These are phyloP conservation scores for Plebejus argus DNA, from an alignment of 2,888 invertebrate species.

Conservation along the genomic window DNA sequence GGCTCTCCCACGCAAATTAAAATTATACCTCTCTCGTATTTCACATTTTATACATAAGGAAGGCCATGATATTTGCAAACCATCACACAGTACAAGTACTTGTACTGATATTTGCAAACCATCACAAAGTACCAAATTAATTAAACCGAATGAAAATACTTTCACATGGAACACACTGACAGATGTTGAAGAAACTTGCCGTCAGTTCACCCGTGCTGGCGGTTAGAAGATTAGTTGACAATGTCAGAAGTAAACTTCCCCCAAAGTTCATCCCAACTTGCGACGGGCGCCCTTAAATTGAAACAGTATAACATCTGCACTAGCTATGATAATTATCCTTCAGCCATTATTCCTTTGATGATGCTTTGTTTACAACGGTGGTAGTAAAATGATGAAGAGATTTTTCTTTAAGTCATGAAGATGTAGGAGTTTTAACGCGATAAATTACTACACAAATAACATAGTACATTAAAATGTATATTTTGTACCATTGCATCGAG, in stretches of 20 bases:
- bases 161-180: background rate
- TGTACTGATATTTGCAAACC: too few species aligned
- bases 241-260: constrained; percentile 72
- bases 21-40: too few species aligned
- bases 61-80: too few species aligned
- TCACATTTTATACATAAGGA: too few species aligned
- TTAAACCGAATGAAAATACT: constrained; percentile 2
- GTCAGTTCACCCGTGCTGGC: constrained; percentile 53
- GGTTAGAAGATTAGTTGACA: constrained; percentile 75
- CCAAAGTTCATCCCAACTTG: constrained; percentile 73
- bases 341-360: constrained; percentile 9
- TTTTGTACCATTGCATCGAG: too few species aligned
- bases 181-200: constrained; percentile 38
- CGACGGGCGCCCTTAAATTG: constrained; percentile 72
- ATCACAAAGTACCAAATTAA: background rate
- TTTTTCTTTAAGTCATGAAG: too few species aligned
- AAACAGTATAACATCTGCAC: constrained; percentile 77
- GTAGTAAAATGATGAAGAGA: background rate
- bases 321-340: constrained; percentile 59
- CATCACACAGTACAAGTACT: constrained; percentile 32
- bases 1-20: too few species aligned
- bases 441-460: too few species aligned
- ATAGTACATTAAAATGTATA: too few species aligned
- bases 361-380: constrained; percentile 6
- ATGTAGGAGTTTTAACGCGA: too few species aligned